These are phyloP conservation scores for Onychomys leucogaster DNA, from an alignment of 2,797 vertebrate species.

Conservation along the genomic window DNA sequence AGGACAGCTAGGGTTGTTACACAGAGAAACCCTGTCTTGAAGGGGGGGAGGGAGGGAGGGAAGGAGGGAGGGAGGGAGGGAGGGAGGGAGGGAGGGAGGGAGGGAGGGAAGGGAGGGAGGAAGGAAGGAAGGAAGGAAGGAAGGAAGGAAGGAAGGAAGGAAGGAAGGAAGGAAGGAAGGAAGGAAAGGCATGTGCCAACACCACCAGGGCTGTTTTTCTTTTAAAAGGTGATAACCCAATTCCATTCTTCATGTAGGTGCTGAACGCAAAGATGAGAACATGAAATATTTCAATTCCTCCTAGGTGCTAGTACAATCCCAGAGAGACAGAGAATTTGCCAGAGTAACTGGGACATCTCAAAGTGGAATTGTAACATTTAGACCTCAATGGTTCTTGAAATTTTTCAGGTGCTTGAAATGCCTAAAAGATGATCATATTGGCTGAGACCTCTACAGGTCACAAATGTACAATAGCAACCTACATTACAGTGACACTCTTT, in stretches of 20 bases:
- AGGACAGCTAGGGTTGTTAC: too few relatives aligned
- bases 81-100: too few relatives aligned
- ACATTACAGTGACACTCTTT: constrained; percentile 52
- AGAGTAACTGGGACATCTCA: constrained; percentile 62
- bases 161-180: too few relatives aligned
- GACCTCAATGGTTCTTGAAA: constrained; percentile 39
- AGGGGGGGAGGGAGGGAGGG: too few relatives aligned
- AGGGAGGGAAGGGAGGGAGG: fast-evolving
- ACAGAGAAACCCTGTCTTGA: too few relatives aligned
- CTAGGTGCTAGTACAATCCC: constrained; percentile 52
- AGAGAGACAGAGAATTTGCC: constrained; percentile 60
- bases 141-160: too few relatives aligned
- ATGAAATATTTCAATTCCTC: constrained; percentile 68
- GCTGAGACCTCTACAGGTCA: background rate
- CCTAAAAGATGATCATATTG: constrained; percentile 5
- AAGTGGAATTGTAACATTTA: constrained; percentile 68
- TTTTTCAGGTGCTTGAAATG: constrained; percentile 34
- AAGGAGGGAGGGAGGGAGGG: too few relatives aligned
- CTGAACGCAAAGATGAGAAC: background rate
- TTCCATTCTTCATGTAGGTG: background rate
- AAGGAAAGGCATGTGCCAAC: background rate
- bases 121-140: too few relatives aligned
- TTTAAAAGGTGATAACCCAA: constrained; percentile 17
- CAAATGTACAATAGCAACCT: constrained; percentile 54
- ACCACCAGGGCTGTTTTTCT: background rate